phyloP scores from a whole-genome alignment of 2,888 invertebrate genomes.

The Euzophera pinguis region DNA sequence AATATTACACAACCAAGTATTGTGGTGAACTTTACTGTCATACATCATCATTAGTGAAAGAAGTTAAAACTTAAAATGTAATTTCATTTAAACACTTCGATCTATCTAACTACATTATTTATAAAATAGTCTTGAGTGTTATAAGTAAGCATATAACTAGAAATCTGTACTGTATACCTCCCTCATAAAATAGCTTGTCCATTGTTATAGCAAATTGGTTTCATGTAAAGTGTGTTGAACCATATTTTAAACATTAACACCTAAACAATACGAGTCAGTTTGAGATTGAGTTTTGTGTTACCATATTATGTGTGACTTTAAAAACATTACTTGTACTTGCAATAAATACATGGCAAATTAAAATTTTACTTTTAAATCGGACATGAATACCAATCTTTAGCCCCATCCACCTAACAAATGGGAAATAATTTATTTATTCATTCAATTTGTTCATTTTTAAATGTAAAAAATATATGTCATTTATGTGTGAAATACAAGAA shows the following conservation, averaged over 20 bases:
- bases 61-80: not conserved
- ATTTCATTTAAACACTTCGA: slow-evolving; percentile 16
- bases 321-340: too few relatives aligned
- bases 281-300: slow-evolving; percentile 26
- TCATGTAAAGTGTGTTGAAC: slow-evolving; percentile 32
- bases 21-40: slow-evolving; percentile 17
- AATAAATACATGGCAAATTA: too few relatives aligned
- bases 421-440: too few relatives aligned
- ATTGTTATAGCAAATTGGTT: slow-evolving; percentile 25
- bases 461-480: too few relatives aligned
- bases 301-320: too few relatives aligned
- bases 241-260: slow-evolving; percentile 40
- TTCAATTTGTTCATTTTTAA: too few relatives aligned
- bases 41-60: not conserved
- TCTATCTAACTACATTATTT: slow-evolving; percentile 20
- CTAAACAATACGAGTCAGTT: slow-evolving; percentile 28
- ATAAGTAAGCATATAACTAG: slow-evolving; percentile 27
- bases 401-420: too few relatives aligned
- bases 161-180: slow-evolving; percentile 16
- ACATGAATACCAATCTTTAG: too few relatives aligned
- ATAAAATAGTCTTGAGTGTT: slow-evolving; percentile 23
- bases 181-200: slow-evolving; percentile 12
- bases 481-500: too few relatives aligned
- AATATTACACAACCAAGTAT: slow-evolving; percentile 36
- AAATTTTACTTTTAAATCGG: too few relatives aligned